Evolutionary conservation across 2,888 invertebrate genomes (phyloP).

Genomic region (Eupithecia inturbata): DNA sequence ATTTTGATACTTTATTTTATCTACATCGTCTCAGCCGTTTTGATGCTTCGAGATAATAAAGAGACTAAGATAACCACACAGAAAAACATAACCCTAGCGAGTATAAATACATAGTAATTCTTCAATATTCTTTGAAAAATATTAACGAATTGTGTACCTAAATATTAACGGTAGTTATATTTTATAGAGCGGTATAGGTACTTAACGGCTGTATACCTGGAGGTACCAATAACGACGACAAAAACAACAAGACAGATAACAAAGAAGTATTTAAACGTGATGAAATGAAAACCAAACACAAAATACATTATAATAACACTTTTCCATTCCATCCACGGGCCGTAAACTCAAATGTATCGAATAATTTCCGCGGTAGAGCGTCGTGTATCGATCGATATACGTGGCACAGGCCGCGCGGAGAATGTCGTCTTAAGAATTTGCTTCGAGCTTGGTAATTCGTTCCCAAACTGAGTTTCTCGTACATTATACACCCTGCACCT

Average conservation of each 20-base stretch:
- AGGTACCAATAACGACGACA: too few species aligned
- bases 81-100: too few species aligned
- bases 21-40: too few species aligned
- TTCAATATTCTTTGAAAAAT: not conserved
- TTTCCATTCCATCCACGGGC: slow-evolving; percentile 6
- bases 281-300: not conserved
- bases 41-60: too few species aligned
- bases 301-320: not conserved
- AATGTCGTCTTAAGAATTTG: not conserved
- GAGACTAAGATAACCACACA: too few species aligned
- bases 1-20: too few species aligned
- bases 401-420: slow-evolving; percentile 31
- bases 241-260: not conserved
- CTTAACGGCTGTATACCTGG: too few species aligned
- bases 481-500: not conserved
- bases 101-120: not conserved
- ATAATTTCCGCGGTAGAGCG: slow-evolving; percentile 31
- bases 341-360: slow-evolving; percentile 28
- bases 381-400: slow-evolving; percentile 38
- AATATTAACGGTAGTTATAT: too few species aligned
- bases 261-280: not conserved
- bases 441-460: not conserved
- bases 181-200: not conserved
- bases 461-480: not conserved
- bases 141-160: not conserved